Evolutionary conservation across 92 coral and sea anemone species (phyloP).

Genomic region (Zoanthus sociatus): DNA sequence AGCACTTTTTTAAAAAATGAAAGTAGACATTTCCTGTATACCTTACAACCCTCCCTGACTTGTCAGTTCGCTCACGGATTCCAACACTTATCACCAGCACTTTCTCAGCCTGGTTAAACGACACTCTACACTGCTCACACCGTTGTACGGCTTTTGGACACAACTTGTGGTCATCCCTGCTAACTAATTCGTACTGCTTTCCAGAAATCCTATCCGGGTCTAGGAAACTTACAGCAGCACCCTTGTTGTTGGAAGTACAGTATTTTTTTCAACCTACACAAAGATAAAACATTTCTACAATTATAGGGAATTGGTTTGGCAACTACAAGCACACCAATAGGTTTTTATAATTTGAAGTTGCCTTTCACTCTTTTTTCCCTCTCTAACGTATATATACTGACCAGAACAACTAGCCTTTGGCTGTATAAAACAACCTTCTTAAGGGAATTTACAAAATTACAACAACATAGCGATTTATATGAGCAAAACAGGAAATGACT

Average conservation of each 20-base stretch:
- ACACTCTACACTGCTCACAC: conserved; percentile 66
- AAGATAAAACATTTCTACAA: conserved; percentile 10
- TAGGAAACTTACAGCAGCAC: conserved; percentile 44
- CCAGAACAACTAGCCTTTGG: too few relatives aligned
- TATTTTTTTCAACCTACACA: conserved; percentile 33
- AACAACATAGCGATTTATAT: too few relatives aligned
- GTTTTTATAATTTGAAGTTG: neutral
- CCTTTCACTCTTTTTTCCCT: neutral
- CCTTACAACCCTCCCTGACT: conserved; percentile 46
- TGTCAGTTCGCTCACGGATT: conserved; percentile 64
- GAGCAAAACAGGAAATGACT: too few relatives aligned
- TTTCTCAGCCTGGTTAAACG: conserved; percentile 60
- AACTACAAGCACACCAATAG: conserved; percentile 5
- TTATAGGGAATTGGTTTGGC: conserved; percentile 18
- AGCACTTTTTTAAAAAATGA: conserved; percentile 59
- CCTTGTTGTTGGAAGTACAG: conserved; percentile 18
- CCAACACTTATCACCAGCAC: conserved; percentile 64
- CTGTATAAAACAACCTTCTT: too few relatives aligned
- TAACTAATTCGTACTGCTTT: conserved; percentile 66
- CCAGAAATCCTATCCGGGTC: conserved; percentile 66
- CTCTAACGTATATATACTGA: conserved; percentile 17
- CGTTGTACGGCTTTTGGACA: conserved; percentile 67
- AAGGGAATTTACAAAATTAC: too few relatives aligned
- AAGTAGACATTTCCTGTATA: conserved; percentile 60
- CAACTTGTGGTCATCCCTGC: conserved; percentile 63